phyloP scores from a whole-genome alignment of 2,113 vertebrate species.

The Gymnogyps californianus region DNA sequence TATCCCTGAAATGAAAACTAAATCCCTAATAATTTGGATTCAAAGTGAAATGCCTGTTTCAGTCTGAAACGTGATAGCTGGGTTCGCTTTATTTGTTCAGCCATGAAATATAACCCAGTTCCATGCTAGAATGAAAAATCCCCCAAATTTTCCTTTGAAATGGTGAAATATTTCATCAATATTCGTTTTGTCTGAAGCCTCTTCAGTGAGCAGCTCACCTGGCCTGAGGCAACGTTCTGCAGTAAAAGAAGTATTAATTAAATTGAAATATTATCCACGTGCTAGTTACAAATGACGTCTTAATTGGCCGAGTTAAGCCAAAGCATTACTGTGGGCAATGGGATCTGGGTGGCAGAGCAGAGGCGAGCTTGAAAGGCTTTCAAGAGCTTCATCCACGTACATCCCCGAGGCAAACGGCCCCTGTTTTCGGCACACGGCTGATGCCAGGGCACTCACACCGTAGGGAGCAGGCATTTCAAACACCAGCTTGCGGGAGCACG shows the following conservation, averaged over 20 bases:
- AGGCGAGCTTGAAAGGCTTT: neutral
- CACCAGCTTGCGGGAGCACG: neutral
- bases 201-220: neutral
- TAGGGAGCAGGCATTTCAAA: rapidly evolving
- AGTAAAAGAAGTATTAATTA: neutral
- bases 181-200: neutral
- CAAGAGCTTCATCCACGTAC: neutral
- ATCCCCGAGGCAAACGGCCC: rapidly evolving
- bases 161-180: neutral
- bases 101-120: neutral
- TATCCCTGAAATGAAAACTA: neutral
- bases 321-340: neutral
- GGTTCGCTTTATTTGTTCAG: neutral
- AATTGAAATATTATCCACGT: neutral
- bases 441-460: neutral
- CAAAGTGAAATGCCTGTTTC: neutral
- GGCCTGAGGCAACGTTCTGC: neutral
- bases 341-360: neutral
- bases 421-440: neutral
- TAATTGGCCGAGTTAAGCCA: neutral
- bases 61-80: neutral
- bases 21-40: neutral
- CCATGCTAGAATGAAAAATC: neutral
- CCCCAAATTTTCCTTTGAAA: neutral
- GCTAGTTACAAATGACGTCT: neutral